A percentile compares a stretch with the other conserved stretches of the same genome.
These are phyloP conservation scores for Coregonus clupeaformis DNA, from an alignment of 2,113 vertebrate genomes.

Conservation along the genomic window DNA sequence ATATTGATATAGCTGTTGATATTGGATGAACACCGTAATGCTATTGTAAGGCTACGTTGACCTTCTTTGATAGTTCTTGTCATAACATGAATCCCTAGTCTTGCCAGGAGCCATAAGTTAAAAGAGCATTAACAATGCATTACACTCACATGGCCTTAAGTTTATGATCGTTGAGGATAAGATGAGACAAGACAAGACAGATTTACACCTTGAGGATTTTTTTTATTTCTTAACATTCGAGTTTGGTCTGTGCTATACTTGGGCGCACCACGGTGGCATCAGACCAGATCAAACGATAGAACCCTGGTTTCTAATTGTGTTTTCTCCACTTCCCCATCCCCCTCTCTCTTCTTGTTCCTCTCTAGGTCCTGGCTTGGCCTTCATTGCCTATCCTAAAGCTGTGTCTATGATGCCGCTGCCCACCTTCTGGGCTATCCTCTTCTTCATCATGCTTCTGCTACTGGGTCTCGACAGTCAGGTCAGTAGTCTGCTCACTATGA, in stretches of 20 bases:
- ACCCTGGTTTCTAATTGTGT: constrained; percentile 42
- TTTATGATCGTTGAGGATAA: not conserved
- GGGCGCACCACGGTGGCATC: constrained; percentile 39
- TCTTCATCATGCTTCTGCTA: constrained; percentile 99
- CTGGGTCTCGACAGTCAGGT: constrained; percentile 99
- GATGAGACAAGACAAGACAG: not conserved
- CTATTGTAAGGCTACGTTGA: not conserved
- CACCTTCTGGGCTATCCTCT: constrained; percentile 95
- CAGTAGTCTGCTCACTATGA: constrained; percentile 32
- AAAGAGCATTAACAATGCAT: not conserved
- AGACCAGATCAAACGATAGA: constrained; percentile 53
- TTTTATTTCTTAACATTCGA: constrained; percentile 2
- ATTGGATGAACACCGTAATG: not conserved
- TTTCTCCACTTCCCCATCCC: constrained; percentile 41
- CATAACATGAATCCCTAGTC: not conserved
- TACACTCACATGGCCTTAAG: not conserved
- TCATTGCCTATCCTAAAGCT: constrained; percentile 98
- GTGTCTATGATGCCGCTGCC: constrained; percentile 98
- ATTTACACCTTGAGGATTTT: not conserved
- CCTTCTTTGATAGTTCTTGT: not conserved
- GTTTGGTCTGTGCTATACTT: constrained; percentile 45
- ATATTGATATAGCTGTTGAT: not conserved
- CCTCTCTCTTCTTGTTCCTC: constrained; percentile 38
- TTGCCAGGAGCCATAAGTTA: not conserved
- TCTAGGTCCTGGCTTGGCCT: constrained; percentile 95